These are phyloP conservation scores for Temnothorax ravouxi DNA, from an alignment of 2,888 invertebrate genomes.

Conservation along the genomic window DNA sequence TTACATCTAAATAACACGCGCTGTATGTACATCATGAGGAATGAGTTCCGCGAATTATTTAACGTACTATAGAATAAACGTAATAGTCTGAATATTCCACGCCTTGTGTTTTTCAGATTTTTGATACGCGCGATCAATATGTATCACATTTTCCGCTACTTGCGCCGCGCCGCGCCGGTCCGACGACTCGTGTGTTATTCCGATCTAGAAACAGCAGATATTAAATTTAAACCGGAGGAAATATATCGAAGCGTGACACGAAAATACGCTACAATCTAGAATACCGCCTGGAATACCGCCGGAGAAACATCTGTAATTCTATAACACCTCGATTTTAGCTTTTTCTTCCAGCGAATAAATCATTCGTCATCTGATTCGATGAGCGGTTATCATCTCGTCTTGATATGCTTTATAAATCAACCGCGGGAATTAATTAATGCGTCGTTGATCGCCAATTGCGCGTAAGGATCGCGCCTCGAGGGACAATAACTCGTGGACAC, in stretches of 20 bases:
- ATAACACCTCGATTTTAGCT: not conserved
- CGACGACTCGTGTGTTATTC: not conserved
- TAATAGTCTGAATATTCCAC: not conserved
- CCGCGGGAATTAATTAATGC: constrained; percentile 21
- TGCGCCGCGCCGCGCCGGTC: not conserved
- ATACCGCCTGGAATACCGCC: no score
- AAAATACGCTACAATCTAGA: not conserved
- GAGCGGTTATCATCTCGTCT: not conserved
- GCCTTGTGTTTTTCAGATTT: not conserved
- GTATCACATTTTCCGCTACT: constrained; percentile 20
- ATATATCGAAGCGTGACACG: constrained; percentile 18
- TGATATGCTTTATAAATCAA: not conserved
- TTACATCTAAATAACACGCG: not conserved
- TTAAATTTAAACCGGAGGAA: not conserved
- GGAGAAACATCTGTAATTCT: not conserved
- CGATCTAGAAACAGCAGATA: not conserved
- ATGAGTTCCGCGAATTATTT: not conserved
- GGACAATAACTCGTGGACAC: constrained; percentile 2
- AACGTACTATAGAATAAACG: not conserved
- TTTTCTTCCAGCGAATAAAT: not conserved
- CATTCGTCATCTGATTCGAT: not conserved
- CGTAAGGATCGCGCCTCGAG: not conserved
- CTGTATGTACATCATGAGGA: not conserved
- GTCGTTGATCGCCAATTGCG: not conserved
- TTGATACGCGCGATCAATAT: constrained; percentile 1